Base-by-base conservation (phyloP, 2,113 vertebrate species). In the Saimiri boliviensis region DNA sequence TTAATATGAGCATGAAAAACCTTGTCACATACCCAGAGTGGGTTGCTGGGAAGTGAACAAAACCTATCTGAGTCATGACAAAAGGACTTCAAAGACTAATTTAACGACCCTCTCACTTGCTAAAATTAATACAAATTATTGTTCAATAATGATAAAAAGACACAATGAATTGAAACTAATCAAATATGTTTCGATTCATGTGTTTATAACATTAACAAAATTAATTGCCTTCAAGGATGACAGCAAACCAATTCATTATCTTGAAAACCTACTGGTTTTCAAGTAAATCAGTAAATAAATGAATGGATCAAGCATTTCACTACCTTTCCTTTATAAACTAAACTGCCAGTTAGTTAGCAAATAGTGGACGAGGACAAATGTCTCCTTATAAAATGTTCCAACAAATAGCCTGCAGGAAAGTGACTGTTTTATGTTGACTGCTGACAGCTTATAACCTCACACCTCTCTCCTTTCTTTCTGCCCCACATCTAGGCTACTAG, bases 141-240 rank as follows among this genome's bases (percentile, higher is more conserved):
- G 86, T 89, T 58, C 81, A 90, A 2, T n/a, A 37, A n/a, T 37
- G 16, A 47, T 71, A 86, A 95, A 79, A 79, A 93, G 40, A 66
- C 20, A 7, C 21, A 32, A 4, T 82, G 42, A 42, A 42, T 82
- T 40, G 32, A 81, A 94, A 70, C 11, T 42, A 66, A 94, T 45
- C 42, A 81, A 63, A 52, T 81, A 45, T 52, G 23, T 92, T 85
- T 58, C 91, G 52, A 77, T 66, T 37, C 66, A 45, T 76, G 68
- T 93, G 52, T 83, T 86, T 94, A 40, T 74, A 94, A 13, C 42
- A 79, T 90, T 90, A 52, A 86, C 27, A 94, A 92, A 70, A 47
- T 80, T 54, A 81, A 37, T 66, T 47, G 58, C 13, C 42, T 45
- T 93, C 60, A 93, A 87, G 21, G 56, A 83, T 86, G 66, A 60